Percentiles rank a stretch among this genome's conserved stretches.
These are phyloP conservation scores for Conopomorpha cramerella DNA, from an alignment of 1,140 invertebrate genomes.

Conservation along the genomic window DNA sequence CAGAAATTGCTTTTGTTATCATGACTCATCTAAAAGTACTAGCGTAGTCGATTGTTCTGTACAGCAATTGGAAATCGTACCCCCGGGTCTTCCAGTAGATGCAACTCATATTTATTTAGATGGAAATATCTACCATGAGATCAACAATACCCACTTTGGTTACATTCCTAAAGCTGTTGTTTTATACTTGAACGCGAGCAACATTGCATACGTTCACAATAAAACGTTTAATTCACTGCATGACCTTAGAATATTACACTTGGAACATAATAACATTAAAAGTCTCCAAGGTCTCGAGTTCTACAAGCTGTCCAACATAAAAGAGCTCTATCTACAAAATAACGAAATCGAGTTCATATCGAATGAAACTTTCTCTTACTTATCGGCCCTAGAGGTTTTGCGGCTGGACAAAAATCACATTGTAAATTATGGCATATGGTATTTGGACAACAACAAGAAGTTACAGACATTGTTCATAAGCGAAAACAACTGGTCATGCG, in stretches of 20 bases:
- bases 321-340: constrained; percentile 85
- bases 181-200: constrained; percentile 82
- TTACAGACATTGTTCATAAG: constrained; percentile 62
- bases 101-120: constrained; percentile 90
- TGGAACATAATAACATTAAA: constrained; percentile 82
- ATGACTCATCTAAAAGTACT: constrained; percentile 83
- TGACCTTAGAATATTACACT: constrained; percentile 77
- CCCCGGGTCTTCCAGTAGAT: constrained; percentile 81
- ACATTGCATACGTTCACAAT: constrained; percentile 80
- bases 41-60: constrained; percentile 82
- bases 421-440: constrained; percentile 78
- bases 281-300: constrained; percentile 82
- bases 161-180: constrained; percentile 82
- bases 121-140: constrained; percentile 73
- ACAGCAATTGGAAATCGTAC: constrained; percentile 71
- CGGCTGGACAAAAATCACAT: constrained; percentile 83
- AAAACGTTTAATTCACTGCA: constrained; percentile 84
- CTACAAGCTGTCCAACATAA: constrained; percentile 75
- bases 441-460: constrained; percentile 71
- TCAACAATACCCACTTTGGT: constrained; percentile 83
- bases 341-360: constrained; percentile 78
- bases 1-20: constrained; percentile 87
- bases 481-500: constrained; percentile 85
- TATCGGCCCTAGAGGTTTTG: constrained; percentile 79
- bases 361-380: constrained; percentile 77